Evolutionary conservation across 2,888 invertebrate genomes (phyloP).

Genomic region (Dione juno): DNA sequence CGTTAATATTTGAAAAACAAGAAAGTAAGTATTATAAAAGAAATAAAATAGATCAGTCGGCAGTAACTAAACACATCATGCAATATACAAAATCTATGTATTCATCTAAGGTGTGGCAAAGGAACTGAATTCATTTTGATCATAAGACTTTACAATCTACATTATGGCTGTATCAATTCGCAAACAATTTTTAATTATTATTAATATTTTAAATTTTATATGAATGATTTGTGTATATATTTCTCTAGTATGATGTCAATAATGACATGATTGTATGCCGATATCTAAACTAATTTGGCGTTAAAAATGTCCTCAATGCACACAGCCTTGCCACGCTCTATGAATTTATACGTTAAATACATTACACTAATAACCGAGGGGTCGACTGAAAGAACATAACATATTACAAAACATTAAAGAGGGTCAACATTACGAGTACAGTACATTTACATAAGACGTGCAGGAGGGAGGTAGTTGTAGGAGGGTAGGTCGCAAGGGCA

Average conservation of each 20-base stretch:
- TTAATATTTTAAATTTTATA: slow-evolving; percentile 61
- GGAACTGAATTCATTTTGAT: slow-evolving; percentile 78
- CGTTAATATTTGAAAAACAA: slow-evolving; percentile 61
- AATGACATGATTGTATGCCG: slow-evolving; percentile 74
- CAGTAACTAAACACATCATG: slow-evolving; percentile 70
- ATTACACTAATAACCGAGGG: slow-evolving; percentile 82
- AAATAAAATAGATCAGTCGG: slow-evolving; percentile 59
- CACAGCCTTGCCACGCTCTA: slow-evolving; percentile 89
- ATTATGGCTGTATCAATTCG: slow-evolving; percentile 52
- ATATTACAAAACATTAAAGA: slow-evolving; percentile 77
- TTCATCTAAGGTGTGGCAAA: slow-evolving; percentile 84
- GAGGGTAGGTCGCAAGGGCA: slow-evolving; percentile 49
- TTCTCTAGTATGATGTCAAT: slow-evolving; percentile 76
- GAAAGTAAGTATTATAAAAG: slow-evolving; percentile 51
- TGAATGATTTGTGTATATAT: slow-evolving; percentile 76
- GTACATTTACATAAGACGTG: slow-evolving; percentile 76
- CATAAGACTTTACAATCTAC: slow-evolving; percentile 71
- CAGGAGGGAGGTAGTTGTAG: slow-evolving; percentile 70
- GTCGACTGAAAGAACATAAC: slow-evolving; percentile 78
- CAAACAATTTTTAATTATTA: slow-evolving; percentile 71
- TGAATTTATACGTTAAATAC: slow-evolving; percentile 76
- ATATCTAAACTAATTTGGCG: slow-evolving; percentile 81
- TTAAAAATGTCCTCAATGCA: slow-evolving; percentile 85
- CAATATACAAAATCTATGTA: slow-evolving; percentile 60
- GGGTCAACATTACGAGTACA: slow-evolving; percentile 78